Evolutionary conservation across 2,113 vertebrate genomes (phyloP), one percentile per base, ranked within the genome.

Genomic region (Myotis davidii): DNA sequence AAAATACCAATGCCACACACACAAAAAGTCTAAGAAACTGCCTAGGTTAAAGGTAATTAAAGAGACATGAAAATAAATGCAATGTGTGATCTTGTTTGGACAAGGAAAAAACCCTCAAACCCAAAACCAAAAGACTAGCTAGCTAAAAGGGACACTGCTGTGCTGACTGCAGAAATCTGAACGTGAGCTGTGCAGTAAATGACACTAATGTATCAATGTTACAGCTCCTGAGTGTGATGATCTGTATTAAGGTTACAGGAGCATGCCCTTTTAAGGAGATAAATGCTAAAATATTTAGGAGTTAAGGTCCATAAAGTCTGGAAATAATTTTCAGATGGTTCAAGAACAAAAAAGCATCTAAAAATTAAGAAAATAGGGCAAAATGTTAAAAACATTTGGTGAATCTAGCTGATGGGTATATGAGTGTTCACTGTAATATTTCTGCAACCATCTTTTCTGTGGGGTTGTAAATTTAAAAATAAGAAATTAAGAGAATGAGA

Each of bases 401-500:
- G 2, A 92, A 42, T 67, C 20, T 78, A 73, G 12, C 13, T 73
- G 25, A 77, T 37, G 9, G 54, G 39, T 67, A 67, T 29, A 8
- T 32, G 56, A 32, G 18, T 39, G n/a, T 54, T 79, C 21, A 78
- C 9, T 54, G 64, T 61, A 48, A 20, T 83, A 45, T 39, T 91
- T 85, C 23, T 79, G 21, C 17, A 89, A 59, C 39, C 14, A 45
- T 84, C 54, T 89, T 56, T 82, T 85, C 52, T 85, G 9, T 34
- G 39, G 61, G 25, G 10, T 20, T 81, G n/a, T 59, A 91, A 72
- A 88, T 73, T 91, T 88, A 61, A 90, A 94, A 95, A 89, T 79
- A 61, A 83, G 67, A 65, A 85, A 52, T 52, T 48, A 87, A 77
- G 27, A 83, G 74, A 50, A 94, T 37, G 29, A 82, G 67, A 95